Evolutionary conservation across 2,888 invertebrate species (phyloP), one percentile per base, ranked within the genome.

Genomic region (Gisinianus flammeolus): DNA sequence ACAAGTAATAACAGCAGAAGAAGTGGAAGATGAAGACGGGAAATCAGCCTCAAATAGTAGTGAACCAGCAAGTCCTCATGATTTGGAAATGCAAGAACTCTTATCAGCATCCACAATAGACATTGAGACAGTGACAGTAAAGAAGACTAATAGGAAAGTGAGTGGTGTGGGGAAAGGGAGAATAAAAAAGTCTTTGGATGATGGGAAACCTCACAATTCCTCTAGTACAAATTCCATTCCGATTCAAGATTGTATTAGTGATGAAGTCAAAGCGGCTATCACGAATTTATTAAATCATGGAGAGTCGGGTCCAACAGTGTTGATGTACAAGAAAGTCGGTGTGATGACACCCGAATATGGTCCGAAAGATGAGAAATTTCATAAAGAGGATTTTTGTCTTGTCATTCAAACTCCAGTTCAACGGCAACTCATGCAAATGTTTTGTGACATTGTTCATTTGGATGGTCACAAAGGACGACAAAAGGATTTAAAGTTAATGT

Each of bases 371-470:
- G 26, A 70, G 33, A 56, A 70, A 6, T 64, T 80, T 56, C 72
- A 73, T 3, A 79, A 80, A 24, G 73, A 76, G 2, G 83, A 84
- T 58, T 80, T 82, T 44, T 80, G 81, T 69, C 44, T 83, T 19
- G 78, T 84, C 24, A 58, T 84, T 26, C 84, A 84, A 80, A 83
- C 83, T 6, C 84, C 84, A 22, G 79, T 83, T 12, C 84, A 84
- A 44, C 76, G 84, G 8, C 82, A 83, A 66, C 69, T 84, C 12
- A 72, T 84, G 74, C 81, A 83, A 76, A 77, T 80, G 79, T 82
- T 83, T 66, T 78, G 81, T 2, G 77, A 79, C 35, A 69, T 82
- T 2, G 67, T 84, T 8, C 68, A 80, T 28, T 35, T 83, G 24
- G 84, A 84, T 69, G 73, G 81, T 22, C 58, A 82, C n/a, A 79